Conservation (phyloP, 2,113 vertebrate species). For the Oncorhynchus keta region DNA sequence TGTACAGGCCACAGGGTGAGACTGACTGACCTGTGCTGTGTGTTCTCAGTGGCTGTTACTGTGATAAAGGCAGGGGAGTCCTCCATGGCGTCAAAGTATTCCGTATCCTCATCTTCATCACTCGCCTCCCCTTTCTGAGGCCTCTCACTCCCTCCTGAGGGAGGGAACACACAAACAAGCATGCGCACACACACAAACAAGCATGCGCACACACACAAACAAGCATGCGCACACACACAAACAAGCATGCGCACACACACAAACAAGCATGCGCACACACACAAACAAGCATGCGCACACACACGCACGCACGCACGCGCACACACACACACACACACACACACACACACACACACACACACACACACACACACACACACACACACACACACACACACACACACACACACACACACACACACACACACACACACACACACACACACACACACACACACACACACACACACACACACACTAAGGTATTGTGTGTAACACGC, state of each 20-base stretch:
- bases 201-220: not conserved
- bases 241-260: not conserved
- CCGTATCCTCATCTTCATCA: constrained; percentile 99
- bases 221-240: not conserved
- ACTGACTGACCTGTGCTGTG: constrained; percentile 83
- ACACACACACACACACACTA: not conserved
- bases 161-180: constrained; percentile 26
- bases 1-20: not conserved
- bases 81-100: constrained; percentile 99
- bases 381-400: no score
- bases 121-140: constrained; percentile 88
- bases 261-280: no score
- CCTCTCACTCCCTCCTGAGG: constrained; percentile 73
- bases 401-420: no score
- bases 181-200: not conserved
- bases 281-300: no score
- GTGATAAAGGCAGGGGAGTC: constrained; percentile 95
- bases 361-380: not conserved
- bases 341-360: not conserved
- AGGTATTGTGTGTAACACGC: not conserved
- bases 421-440: no score
- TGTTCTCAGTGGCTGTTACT: constrained; percentile 85
- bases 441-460: no score
- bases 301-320: no score
- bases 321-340: no score